These are phyloP conservation scores for Nymphalis io DNA, from an alignment of 1,140 invertebrate species.

Conservation along the genomic window DNA sequence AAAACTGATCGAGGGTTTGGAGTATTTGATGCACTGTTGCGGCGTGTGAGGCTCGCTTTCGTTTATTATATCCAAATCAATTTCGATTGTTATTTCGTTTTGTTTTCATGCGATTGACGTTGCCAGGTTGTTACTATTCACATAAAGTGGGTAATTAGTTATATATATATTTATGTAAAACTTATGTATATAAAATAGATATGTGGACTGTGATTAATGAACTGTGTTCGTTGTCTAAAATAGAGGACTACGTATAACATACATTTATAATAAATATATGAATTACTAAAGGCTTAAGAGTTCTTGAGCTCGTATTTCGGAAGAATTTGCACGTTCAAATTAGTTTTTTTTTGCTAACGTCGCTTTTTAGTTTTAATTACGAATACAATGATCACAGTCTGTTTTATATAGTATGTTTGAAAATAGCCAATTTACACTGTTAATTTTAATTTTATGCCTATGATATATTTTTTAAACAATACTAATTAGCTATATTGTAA, in stretches of 20 bases:
- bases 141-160: slow-evolving; percentile 5
- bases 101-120: not conserved
- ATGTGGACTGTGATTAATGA: not conserved
- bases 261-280: too few species aligned
- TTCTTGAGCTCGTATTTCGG: too few species aligned
- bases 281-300: too few species aligned
- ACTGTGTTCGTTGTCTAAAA: not conserved
- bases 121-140: slow-evolving; percentile 1
- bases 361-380: not conserved
- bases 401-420: slow-evolving; percentile 1
- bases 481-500: slow-evolving; percentile 52
- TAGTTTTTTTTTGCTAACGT: not conserved
- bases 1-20: too few species aligned
- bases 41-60: not conserved
- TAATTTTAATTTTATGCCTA: slow-evolving; percentile 23
- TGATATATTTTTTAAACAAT: slow-evolving; percentile 6
- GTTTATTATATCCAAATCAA: too few species aligned
- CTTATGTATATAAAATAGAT: not conserved
- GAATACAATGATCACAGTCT: not conserved
- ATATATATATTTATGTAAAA: slow-evolving; percentile 1
- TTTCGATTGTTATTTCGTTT: not conserved
- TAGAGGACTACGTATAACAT: not conserved
- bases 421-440: slow-evolving; percentile 21
- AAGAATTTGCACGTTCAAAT: too few species aligned
- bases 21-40: too few species aligned